These are phyloP conservation scores for Telmatochromis sp. DNA, from an alignment of 2,113 vertebrate species.

Conservation along the genomic window DNA sequence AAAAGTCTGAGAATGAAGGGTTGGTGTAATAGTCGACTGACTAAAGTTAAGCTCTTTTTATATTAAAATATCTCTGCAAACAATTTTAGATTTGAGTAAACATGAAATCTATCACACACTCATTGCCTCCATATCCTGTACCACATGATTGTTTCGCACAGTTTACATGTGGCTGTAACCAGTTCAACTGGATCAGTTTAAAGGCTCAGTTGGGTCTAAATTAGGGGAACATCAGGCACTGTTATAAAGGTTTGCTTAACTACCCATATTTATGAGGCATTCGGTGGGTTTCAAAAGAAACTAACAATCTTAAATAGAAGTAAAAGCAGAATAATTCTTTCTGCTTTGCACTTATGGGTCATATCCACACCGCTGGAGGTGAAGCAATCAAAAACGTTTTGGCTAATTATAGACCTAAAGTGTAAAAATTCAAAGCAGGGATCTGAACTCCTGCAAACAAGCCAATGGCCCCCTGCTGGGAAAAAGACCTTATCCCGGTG, in stretches of 20 bases:
- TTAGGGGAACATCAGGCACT: not conserved
- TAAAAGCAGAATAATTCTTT: not conserved
- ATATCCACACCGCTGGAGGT: not conserved
- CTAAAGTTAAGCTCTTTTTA: not conserved
- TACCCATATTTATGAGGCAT: not conserved
- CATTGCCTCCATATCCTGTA: not conserved
- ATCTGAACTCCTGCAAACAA: not conserved
- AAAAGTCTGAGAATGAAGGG: not conserved
- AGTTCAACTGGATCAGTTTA: not conserved
- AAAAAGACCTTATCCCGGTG: fast-evolving
- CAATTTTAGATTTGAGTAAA: not conserved
- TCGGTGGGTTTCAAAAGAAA: not conserved
- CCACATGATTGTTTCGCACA: not conserved
- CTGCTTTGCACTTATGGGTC: not conserved
- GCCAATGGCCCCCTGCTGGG: not conserved
- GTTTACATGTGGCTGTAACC: not conserved
- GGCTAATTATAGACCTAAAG: not conserved
- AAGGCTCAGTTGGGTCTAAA: not conserved
- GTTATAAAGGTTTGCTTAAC: not conserved
- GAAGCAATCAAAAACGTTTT: not conserved
- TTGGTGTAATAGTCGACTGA: not conserved
- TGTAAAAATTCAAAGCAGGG: not conserved
- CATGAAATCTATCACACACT: not conserved
- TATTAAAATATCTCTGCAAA: not conserved
- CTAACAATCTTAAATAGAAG: not conserved